Base-by-base conservation (phyloP, 2,113 vertebrate species). In the Menidia beryllina region DNA sequence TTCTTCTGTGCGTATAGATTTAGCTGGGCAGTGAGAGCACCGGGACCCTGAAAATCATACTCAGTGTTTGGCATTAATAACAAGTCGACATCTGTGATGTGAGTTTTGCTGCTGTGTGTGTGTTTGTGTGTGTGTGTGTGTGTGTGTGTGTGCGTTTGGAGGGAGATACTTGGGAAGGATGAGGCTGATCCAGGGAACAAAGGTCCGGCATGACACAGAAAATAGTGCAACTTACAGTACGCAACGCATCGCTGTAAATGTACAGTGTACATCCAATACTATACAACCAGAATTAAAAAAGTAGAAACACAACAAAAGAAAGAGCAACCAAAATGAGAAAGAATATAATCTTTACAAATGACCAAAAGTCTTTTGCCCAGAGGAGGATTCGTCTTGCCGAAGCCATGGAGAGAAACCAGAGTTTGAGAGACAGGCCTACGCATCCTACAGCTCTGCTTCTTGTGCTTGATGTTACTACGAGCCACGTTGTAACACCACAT, bases 241-340 rank as follows among this genome's bases (percentile, higher is more conserved):
- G 96, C 95, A 95, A 96, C 92, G 96, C 94, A 87, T 93, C 89
- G 95, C 93, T 89, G 93, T 95, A 97, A 97, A 91, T 86, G 85
- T 88, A 85, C 82, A 86, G 75, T 98, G 95, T 97, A 98, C 97
- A 96, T 96, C 95, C 94, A 97, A 96, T 96, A 98, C 96, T 98
- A 96, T 96, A 98, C 96, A 97, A 96, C 95, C 94, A 95, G 89
- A 91, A 96, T 95, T 94, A 96, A 96, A 96, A 98, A 97, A 96
- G 84, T 91, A 92, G 84, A 93, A 91, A 85, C 82, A 87, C 82
- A 87, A 82, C 54, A 30, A 84, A 86, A 54, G 58, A 63, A 41
- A 47, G 9, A 67, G 26, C 23, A 38, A 14, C n/a, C n/a, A 43
- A 66, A 85, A n/a, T n/a, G 30, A 41, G 69, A 65, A 81, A 15